Conservation (phyloP, 2,113 vertebrate species). For the Chlorodrepanis virens region DNA sequence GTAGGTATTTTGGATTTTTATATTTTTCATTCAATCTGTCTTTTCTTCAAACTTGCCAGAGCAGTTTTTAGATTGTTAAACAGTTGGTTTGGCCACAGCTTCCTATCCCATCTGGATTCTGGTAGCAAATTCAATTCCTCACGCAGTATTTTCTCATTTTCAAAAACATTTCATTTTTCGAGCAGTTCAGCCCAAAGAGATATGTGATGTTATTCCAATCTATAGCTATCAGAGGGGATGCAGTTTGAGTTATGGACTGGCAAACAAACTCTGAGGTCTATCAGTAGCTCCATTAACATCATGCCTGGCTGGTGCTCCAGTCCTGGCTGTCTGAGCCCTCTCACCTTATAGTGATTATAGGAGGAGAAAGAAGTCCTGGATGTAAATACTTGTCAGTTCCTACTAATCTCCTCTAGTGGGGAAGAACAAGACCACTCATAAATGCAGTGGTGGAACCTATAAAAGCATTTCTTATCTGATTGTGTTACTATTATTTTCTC, state of each 20-base stretch:
- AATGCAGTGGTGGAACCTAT: background rate
- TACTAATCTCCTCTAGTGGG: background rate
- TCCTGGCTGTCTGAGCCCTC: background rate
- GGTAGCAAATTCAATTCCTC: background rate
- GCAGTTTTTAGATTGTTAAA: background rate
- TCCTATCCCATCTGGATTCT: background rate
- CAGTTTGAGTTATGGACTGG: background rate
- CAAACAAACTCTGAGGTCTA: background rate
- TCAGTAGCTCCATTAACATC: background rate
- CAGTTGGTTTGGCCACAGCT: background rate
- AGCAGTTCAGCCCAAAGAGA: background rate
- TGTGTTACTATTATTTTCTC: background rate
- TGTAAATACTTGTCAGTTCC: background rate
- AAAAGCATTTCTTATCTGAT: background rate
- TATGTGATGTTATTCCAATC: background rate
- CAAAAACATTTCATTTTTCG: background rate
- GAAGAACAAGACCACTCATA: background rate
- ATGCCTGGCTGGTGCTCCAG: background rate
- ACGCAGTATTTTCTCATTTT: background rate
- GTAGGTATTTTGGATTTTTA: background rate
- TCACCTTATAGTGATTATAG: background rate
- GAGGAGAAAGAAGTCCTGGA: background rate
- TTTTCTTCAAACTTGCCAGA: background rate
- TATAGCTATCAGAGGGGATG: background rate
- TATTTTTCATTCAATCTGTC: background rate